A percentile compares a stretch with the other conserved stretches of the same genome.
These are phyloP conservation scores for Pachycephala philippinensis DNA, from an alignment of 2,113 vertebrate genomes.

Conservation along the genomic window DNA sequence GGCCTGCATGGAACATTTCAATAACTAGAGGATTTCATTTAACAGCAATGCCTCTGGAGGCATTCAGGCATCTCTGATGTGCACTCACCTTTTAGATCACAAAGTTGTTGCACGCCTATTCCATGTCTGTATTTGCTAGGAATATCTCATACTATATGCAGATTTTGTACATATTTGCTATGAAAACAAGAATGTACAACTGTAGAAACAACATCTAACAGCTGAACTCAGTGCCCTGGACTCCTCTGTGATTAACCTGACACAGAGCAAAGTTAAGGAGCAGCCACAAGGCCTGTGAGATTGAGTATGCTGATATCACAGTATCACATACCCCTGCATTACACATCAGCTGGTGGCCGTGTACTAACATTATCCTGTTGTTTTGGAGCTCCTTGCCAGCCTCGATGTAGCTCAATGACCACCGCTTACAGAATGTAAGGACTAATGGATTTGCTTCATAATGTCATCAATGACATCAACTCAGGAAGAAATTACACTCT, in stretches of 20 bases:
- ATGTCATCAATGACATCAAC: background rate
- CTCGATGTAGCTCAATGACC: background rate
- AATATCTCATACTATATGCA: background rate
- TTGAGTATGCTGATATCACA: background rate
- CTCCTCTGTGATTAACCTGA: background rate
- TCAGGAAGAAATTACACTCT: background rate
- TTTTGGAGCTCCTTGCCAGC: background rate
- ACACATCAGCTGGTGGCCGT: background rate
- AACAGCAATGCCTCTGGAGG: background rate
- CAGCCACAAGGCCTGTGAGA: background rate
- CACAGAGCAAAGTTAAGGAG: background rate
- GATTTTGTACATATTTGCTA: background rate
- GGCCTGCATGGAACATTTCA: background rate
- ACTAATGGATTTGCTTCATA: background rate
- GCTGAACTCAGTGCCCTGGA: background rate
- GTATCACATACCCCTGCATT: background rate
- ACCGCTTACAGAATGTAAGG: background rate
- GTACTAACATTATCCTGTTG: background rate
- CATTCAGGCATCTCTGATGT: background rate
- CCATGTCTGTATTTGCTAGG: background rate
- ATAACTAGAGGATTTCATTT: background rate
- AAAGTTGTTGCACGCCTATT: rapidly evolving
- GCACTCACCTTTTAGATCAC: background rate
- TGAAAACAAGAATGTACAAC: background rate
- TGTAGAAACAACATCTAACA: background rate